phyloP scores from a whole-genome alignment of 2,113 vertebrate genomes.

The Brienomyrus brachyistius region DNA sequence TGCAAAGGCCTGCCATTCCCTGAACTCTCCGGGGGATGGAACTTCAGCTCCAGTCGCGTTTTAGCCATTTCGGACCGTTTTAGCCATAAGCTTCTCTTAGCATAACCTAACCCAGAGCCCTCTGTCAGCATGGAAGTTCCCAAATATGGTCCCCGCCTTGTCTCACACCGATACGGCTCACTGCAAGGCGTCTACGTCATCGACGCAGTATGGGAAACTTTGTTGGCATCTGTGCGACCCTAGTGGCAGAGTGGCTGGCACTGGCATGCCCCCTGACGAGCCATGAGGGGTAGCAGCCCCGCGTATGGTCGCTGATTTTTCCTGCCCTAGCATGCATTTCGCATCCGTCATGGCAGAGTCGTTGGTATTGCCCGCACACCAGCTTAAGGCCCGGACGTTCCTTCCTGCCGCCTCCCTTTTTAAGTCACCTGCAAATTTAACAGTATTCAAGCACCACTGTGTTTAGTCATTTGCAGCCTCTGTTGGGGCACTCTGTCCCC shows the following conservation, averaged over 20 bases:
- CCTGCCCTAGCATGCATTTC: background rate
- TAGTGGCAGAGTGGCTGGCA: background rate
- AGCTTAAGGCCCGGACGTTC: background rate
- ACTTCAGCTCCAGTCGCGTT: constrained; percentile 28
- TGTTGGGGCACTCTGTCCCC: background rate
- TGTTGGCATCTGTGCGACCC: background rate
- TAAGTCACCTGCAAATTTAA: background rate
- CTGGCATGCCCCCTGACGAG: background rate
- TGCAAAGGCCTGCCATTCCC: constrained; percentile 37
- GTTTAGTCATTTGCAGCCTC: background rate
- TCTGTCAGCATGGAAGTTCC: background rate
- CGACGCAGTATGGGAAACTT: background rate
- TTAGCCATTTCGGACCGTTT: background rate
- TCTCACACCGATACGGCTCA: background rate
- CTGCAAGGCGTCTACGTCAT: background rate
- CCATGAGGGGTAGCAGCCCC: background rate
- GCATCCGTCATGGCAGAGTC: background rate
- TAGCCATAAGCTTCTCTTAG: background rate
- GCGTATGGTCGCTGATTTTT: background rate
- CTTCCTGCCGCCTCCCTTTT: background rate
- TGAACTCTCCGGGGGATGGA: constrained; percentile 14
- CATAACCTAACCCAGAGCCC: background rate
- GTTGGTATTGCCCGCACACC: background rate
- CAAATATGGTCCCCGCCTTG: background rate
- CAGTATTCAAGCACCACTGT: background rate